Conservation (phyloP, 2,888 invertebrate species). For the Pasiphila rectangulata region DNA sequence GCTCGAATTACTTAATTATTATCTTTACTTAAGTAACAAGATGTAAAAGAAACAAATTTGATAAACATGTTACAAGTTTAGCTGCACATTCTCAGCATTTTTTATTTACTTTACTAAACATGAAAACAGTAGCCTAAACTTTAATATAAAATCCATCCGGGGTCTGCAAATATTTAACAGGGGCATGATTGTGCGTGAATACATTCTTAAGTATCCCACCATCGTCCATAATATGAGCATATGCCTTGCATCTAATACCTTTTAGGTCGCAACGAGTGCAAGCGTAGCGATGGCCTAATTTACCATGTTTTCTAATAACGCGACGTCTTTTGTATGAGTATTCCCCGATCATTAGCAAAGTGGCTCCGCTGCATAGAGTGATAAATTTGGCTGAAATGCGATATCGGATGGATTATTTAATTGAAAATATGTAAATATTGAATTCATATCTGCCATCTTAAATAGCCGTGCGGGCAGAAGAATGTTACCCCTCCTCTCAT, state of each 20-base stretch:
- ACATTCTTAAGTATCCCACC: constrained; percentile 9
- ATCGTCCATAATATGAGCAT: constrained; percentile 6
- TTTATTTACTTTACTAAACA: no score
- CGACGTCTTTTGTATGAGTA: constrained; percentile 1
- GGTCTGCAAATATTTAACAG: constrained; percentile 8
- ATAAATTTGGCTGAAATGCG: constrained; percentile 14
- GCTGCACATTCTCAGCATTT: no score
- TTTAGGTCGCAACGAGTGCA: constrained; percentile 7
- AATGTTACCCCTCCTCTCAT: no score
- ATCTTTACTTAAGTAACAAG: no score
- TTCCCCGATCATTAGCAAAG: constrained; percentile 8
- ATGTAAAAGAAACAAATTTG: no score
- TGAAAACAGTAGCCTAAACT: no score
- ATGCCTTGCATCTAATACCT: constrained; percentile 16
- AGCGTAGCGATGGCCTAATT: neutral
- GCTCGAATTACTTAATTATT: no score
- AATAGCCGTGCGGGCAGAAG: no score
- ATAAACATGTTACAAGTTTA: no score
- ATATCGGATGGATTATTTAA: neutral
- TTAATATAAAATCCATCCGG: constrained; percentile 5
- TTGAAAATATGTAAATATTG: no score
- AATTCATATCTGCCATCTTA: no score
- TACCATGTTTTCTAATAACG: neutral
- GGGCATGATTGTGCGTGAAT: constrained; percentile 21
- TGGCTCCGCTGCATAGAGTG: neutral